Evolutionary conservation across 2,113 vertebrate genomes (phyloP).

Genomic region (Elachura formosa): DNA sequence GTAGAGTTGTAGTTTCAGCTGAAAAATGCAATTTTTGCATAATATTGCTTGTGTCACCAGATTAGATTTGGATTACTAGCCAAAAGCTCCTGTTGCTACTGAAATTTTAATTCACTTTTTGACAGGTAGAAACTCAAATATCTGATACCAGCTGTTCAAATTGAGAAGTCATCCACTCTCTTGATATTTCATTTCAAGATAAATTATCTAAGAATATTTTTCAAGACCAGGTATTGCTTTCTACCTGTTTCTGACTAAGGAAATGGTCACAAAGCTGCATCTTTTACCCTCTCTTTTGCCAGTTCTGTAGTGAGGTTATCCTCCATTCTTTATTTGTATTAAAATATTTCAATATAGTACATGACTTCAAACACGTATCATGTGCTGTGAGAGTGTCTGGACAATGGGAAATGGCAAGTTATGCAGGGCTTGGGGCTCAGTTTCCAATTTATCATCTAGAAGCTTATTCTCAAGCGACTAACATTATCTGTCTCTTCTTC

Average conservation of each 20-base stretch:
- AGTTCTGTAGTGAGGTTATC: neutral
- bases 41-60: neutral
- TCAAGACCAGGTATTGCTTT: neutral
- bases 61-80: conserved; percentile 6
- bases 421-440: conserved; percentile 23
- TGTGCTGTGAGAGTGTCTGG: neutral
- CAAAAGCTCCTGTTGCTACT: neutral
- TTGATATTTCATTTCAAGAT: neutral
- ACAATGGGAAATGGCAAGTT: neutral
- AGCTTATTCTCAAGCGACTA: conserved; percentile 33
- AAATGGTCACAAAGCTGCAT: neutral
- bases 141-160: conserved; percentile 14
- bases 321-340: conserved; percentile 45
- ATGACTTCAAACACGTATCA: conserved; percentile 27
- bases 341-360: neutral
- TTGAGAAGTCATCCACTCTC: neutral
- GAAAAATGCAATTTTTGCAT: conserved; percentile 4
- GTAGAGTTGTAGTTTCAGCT: conserved; percentile 15
- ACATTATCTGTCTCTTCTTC: conserved; percentile 5
- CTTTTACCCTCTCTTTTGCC: neutral
- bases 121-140: neutral
- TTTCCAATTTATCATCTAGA: conserved; percentile 39
- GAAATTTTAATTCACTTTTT: neutral
- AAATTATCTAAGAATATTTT: conserved; percentile 24
- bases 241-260: neutral